These are phyloP conservation scores for Eupristina koningsbergeri DNA, from an alignment of 1,140 invertebrate genomes.

Conservation along the genomic window DNA sequence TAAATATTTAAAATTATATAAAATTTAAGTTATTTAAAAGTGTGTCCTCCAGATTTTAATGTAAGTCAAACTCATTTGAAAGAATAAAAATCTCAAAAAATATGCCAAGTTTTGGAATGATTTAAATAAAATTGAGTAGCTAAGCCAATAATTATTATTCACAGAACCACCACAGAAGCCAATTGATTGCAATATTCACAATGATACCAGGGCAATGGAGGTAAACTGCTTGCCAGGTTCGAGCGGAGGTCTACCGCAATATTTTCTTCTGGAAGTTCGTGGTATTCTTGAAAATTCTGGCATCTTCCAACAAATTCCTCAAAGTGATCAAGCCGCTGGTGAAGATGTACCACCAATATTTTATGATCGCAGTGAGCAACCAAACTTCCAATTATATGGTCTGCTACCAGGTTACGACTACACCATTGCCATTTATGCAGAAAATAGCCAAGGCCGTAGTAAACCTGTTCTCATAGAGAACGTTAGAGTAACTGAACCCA, in stretches of 20 bases:
- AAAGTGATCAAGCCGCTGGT: constrained; percentile 75
- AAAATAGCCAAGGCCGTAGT: constrained; percentile 81
- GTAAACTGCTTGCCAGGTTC: constrained; percentile 85
- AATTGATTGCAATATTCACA: constrained; percentile 79
- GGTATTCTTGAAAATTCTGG: constrained; percentile 74
- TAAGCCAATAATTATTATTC: constrained; percentile 51
- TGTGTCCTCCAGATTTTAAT: no score
- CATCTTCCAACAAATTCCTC: constrained; percentile 71
- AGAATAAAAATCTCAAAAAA: neutral
- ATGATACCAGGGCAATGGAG: constrained; percentile 78
- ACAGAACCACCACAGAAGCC: constrained; percentile 81
- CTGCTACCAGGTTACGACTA: constrained; percentile 80
- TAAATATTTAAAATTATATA: no score
- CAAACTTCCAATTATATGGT: constrained; percentile 79
- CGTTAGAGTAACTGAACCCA: constrained; percentile 71
- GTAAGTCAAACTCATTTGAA: no score
- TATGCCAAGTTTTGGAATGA: no score
- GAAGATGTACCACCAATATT: constrained; percentile 72
- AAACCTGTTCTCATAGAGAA: constrained; percentile 77
- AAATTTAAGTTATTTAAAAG: no score
- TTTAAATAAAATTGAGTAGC: neutral
- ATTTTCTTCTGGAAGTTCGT: constrained; percentile 86
- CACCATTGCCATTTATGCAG: constrained; percentile 79
- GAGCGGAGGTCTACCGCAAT: constrained; percentile 86
- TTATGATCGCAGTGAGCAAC: constrained; percentile 76